Evolutionary conservation across 2,113 vertebrate species (phyloP).

Genomic region (Semicossyphus pulcher): DNA sequence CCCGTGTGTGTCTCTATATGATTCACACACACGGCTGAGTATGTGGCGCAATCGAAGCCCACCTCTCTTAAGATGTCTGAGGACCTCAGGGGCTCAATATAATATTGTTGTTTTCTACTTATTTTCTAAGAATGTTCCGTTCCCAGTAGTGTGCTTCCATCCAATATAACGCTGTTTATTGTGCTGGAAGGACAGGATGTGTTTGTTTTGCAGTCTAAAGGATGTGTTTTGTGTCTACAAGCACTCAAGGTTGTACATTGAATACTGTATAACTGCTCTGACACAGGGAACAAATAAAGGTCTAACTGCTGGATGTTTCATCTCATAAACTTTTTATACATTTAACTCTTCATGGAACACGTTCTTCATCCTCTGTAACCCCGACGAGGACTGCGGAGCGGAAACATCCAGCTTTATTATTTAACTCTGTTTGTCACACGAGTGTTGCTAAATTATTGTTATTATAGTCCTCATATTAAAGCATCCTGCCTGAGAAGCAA

Average conservation of each 20-base stretch:
- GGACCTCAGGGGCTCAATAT: constrained; percentile 74
- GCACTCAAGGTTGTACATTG: constrained; percentile 63
- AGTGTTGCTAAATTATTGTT: constrained; percentile 48
- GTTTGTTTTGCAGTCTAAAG: constrained; percentile 73
- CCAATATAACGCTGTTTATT: constrained; percentile 75
- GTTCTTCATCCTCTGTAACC: constrained; percentile 8
- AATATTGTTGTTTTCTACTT: constrained; percentile 74
- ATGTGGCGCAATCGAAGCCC: constrained; percentile 55
- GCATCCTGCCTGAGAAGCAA: constrained; percentile 31
- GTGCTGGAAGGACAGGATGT: constrained; percentile 70
- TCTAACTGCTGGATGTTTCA: constrained; percentile 38
- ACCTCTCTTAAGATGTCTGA: constrained; percentile 69
- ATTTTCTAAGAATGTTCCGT: constrained; percentile 72
- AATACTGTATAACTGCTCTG: constrained; percentile 55
- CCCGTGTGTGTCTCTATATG: constrained; percentile 27
- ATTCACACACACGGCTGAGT: constrained; percentile 54
- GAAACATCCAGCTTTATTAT: constrained; percentile 35
- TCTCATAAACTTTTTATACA: constrained; percentile 55
- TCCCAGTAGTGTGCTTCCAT: constrained; percentile 74
- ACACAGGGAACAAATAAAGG: constrained; percentile 56
- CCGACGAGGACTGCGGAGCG: constrained; percentile 23
- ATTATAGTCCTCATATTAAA: constrained; percentile 21
- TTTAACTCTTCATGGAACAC: constrained; percentile 45
- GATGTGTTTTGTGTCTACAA: constrained; percentile 74
- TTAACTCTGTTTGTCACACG: constrained; percentile 44